A percentile compares a stretch with the other conserved stretches of the same genome.
These are phyloP conservation scores for Tigriopus japonicus DNA, from an alignment of 1,140 invertebrate genomes.

Conservation along the genomic window DNA sequence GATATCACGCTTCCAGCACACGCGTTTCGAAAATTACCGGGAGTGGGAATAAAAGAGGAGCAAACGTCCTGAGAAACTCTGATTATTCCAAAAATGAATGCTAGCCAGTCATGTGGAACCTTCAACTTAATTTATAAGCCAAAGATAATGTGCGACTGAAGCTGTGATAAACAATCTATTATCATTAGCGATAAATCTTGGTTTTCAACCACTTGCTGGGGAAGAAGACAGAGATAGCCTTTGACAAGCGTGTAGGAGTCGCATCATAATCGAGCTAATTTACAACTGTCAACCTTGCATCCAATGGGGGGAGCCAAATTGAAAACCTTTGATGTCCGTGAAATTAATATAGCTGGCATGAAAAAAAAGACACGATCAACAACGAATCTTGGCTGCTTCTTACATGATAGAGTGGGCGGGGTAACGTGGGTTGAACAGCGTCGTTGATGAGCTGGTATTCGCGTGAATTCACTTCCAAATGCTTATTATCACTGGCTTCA, in stretches of 20 bases:
- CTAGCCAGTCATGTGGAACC: too few species aligned
- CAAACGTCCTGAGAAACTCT: too few species aligned
- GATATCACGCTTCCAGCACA: too few species aligned
- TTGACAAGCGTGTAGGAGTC: constrained; percentile 5
- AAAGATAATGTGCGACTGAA: too few species aligned
- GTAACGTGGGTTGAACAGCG: constrained; percentile 49
- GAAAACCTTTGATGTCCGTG: background rate
- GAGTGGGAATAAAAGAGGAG: too few species aligned
- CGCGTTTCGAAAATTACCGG: too few species aligned
- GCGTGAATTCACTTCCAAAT: constrained; percentile 28
- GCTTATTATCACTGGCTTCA: constrained; percentile 2
- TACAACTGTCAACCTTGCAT: background rate
- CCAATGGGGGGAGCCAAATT: background rate
- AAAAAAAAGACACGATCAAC: too few species aligned
- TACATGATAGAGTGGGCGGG: constrained; percentile 44
- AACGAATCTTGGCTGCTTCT: constrained; percentile 38
- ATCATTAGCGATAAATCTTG: too few species aligned
- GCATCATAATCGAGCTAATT: background rate
- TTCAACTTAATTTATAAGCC: too few species aligned
- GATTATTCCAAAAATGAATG: too few species aligned
- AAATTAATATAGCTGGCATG: constrained; percentile 2
- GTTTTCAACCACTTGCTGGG: too few species aligned
- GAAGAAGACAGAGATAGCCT: constrained; percentile 7
- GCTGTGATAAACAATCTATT: too few species aligned
- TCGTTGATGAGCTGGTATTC: constrained; percentile 72